Evolutionary conservation across 1,140 invertebrate genomes (phyloP).

Genomic region (Choristoneura fumiferana): DNA sequence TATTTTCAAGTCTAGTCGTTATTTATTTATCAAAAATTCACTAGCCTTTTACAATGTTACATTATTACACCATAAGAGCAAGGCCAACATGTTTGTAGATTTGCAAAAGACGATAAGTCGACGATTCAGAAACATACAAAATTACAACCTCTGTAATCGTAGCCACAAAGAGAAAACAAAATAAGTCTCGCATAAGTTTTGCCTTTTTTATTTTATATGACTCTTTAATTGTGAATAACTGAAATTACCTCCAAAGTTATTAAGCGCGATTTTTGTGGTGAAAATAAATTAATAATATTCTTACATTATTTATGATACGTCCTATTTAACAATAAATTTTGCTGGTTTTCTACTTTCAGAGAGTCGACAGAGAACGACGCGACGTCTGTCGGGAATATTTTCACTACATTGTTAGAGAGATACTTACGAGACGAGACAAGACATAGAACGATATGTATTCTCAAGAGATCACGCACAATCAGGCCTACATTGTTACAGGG

Average conservation of each 20-base stretch:
- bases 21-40: constrained; percentile 75
- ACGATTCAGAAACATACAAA: constrained; percentile 11
- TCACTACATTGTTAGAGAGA: constrained; percentile 30
- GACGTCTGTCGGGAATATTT: constrained; percentile 26
- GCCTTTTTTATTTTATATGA: neutral
- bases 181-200: neutral
- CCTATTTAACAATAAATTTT: neutral
- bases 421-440: constrained; percentile 51
- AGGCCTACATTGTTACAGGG: constrained; percentile 14
- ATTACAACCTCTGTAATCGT: constrained; percentile 6
- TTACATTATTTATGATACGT: neutral
- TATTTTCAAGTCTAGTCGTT: constrained; percentile 68
- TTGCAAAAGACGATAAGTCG: constrained; percentile 34
- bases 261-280: neutral
- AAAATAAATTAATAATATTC: neutral
- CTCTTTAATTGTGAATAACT: no score
- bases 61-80: constrained; percentile 65
- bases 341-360: constrained; percentile 2
- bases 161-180: neutral
- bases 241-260: neutral
- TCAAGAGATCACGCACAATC: constrained; percentile 41
- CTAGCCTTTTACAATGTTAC: constrained; percentile 74
- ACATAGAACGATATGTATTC: constrained; percentile 64
- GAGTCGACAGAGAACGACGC: constrained; percentile 14
- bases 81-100: constrained; percentile 59